These are phyloP conservation scores for Ctenodactylus gundi DNA, from an alignment of 2,113 vertebrate genomes.

Conservation along the genomic window DNA sequence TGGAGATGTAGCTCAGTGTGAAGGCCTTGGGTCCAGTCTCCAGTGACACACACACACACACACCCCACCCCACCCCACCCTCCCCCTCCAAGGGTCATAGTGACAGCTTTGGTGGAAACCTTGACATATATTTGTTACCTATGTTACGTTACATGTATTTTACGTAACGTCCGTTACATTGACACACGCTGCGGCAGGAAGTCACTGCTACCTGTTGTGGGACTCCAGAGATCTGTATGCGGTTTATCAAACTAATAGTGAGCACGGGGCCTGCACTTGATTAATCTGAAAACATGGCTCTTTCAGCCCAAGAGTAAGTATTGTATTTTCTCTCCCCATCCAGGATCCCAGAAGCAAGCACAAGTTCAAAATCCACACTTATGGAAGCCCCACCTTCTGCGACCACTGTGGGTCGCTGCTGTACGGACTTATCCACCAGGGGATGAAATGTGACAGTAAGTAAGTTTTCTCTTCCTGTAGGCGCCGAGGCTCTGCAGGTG, in stretches of 20 bases:
- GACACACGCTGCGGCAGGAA: not conserved
- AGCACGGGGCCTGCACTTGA: not conserved
- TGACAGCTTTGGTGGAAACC: not conserved
- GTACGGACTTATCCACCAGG: slow-evolving; percentile 97
- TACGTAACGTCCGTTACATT: too few species aligned
- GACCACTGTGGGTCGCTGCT: slow-evolving; percentile 98
- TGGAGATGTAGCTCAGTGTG: not conserved
- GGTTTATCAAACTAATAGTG: accelerated
- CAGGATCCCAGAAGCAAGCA: slow-evolving; percentile 99
- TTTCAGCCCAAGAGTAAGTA: not conserved
- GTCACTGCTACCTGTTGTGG: accelerated
- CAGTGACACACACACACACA: not conserved
- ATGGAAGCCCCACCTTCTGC: slow-evolving; percentile 97
- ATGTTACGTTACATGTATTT: too few species aligned
- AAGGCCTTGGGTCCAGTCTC: not conserved
- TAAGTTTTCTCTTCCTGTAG: slow-evolving; percentile 51
- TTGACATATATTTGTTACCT: too few species aligned
- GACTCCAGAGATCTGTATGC: not conserved
- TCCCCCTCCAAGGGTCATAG: not conserved
- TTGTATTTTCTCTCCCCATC: not conserved
- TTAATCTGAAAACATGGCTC: not conserved
- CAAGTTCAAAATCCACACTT: slow-evolving; percentile 99
- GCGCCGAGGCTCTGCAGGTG: not conserved
- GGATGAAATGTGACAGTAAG: slow-evolving; percentile 99
- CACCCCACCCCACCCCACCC: too few species aligned